These are phyloP conservation scores for Bombus impatiens DNA, from an alignment of 1,140 invertebrate species.

Conservation along the genomic window DNA sequence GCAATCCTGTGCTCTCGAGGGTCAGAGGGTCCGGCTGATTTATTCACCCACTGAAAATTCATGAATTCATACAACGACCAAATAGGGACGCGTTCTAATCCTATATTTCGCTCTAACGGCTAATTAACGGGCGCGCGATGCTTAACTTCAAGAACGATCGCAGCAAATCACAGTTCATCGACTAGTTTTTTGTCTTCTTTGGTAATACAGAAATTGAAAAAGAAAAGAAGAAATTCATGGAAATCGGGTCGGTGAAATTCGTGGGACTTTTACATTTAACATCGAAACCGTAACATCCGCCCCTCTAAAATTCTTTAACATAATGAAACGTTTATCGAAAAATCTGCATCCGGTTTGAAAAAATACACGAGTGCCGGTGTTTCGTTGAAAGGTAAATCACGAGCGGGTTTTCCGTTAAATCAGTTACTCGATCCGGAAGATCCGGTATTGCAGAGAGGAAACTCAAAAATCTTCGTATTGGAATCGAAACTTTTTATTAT, in stretches of 20 bases:
- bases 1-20: constrained; percentile 1
- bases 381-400: constrained; percentile 21
- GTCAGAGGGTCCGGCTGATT: constrained; percentile 45
- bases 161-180: too few species aligned
- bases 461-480: background rate
- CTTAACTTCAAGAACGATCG: background rate
- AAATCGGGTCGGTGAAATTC: background rate
- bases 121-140: constrained; percentile 47
- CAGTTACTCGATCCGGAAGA: background rate
- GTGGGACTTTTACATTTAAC: background rate
- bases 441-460: background rate
- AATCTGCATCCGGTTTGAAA: background rate
- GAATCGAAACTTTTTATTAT: background rate
- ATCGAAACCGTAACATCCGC: background rate
- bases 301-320: background rate
- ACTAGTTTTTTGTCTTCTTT: too few species aligned
- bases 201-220: background rate
- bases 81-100: constrained; percentile 33
- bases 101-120: background rate
- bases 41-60: constrained; percentile 47
- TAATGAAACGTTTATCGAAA: constrained; percentile 28
- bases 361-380: background rate
- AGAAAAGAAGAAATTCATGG: background rate
- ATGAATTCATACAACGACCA: constrained; percentile 26
- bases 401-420: background rate